A percentile compares a stretch with the other conserved stretches of the same genome.
These are phyloP conservation scores for Habrosyne pyritoides DNA, from an alignment of 2,888 invertebrate species.

Conservation along the genomic window DNA sequence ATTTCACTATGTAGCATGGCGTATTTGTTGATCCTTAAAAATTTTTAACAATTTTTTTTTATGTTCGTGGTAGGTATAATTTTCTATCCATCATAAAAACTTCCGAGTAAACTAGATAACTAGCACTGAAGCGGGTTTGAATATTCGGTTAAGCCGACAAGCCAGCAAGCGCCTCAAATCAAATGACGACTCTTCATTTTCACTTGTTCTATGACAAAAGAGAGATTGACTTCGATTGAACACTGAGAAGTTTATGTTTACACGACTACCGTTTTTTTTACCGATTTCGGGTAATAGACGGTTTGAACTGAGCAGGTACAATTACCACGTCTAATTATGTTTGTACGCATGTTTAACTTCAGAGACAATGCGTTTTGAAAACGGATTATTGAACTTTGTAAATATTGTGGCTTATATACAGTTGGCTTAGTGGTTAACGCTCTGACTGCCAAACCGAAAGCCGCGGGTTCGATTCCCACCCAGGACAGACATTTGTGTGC, in stretches of 20 bases:
- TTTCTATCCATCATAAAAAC: no score
- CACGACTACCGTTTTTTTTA: slow-evolving; percentile 32
- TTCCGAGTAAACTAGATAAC: no score
- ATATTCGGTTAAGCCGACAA: no score
- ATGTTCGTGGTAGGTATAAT: no score
- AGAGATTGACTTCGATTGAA: slow-evolving; percentile 32
- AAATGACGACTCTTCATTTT: slow-evolving; percentile 3
- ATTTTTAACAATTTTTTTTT: no score
- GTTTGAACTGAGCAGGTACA: slow-evolving; percentile 10
- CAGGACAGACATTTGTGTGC: no score
- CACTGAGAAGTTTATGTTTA: slow-evolving; percentile 32
- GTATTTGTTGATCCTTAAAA: no score
- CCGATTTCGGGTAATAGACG: slow-evolving; percentile 30
- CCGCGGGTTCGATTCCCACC: no score
- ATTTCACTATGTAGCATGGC: no score
- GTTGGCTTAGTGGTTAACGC: no score
- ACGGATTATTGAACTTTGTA: slow-evolving; percentile 1
- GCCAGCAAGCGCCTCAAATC: neutral
- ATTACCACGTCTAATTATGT: neutral
- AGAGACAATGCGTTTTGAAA: neutral
- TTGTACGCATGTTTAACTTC: neutral
- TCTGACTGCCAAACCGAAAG: no score
- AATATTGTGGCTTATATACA: neutral
- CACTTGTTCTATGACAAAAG: slow-evolving; percentile 21
- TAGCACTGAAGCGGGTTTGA: no score